Evolutionary conservation across 2,797 vertebrate genomes (phyloP), one percentile per base, ranked within the genome.

Genomic region (Pterois miles): DNA sequence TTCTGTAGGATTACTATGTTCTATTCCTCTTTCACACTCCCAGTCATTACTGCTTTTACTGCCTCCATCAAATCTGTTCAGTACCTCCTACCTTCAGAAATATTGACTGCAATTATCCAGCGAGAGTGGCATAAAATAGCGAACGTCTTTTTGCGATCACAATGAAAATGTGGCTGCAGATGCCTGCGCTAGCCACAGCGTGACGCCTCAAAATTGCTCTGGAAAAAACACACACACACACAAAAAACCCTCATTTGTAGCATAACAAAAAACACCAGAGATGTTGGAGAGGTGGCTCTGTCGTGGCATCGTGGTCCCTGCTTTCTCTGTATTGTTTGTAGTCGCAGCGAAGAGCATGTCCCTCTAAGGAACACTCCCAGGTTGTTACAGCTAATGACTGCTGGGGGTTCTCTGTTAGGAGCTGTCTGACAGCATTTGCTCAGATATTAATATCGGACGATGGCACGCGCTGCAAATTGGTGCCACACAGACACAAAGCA

Each of bases 341-440:
- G 91, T 89, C 14, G 84, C 80, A 70, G 82, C 64, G 86, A 86
- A 83, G 83, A 87, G 82, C 69, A 29, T 71, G 86, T 88, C 89
- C 90, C 91, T 91, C 88, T 0, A 68, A 92, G 91, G 89, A 93
- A 84, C 86, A 65, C 85, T 93, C 89, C 89, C 89, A 89, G 91
- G 90, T 87, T 90, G 86, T 91, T 93, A 85, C 87, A 74, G 83
- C 88, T 93, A 94, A 94, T 92, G 92, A 93, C 92, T 89, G 87
- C 87, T 87, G 86, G 88, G 91, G 89, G 80, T 93, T 89, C 78
- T 92, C 79, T 78, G 86, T 80, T 8, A 74, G 68, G 83, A 91
- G 83, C 89, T 92, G 92, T 94, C 93, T 88, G 84, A 90, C 86
- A 84, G 83, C 80, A 91, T 94, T 92, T 95, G 90, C 87, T 91